Percentiles rank a stretch among this genome's conserved stretches.
These are phyloP conservation scores for Tenthredo amoena DNA, from an alignment of 2,888 invertebrate genomes.

Conservation along the genomic window DNA sequence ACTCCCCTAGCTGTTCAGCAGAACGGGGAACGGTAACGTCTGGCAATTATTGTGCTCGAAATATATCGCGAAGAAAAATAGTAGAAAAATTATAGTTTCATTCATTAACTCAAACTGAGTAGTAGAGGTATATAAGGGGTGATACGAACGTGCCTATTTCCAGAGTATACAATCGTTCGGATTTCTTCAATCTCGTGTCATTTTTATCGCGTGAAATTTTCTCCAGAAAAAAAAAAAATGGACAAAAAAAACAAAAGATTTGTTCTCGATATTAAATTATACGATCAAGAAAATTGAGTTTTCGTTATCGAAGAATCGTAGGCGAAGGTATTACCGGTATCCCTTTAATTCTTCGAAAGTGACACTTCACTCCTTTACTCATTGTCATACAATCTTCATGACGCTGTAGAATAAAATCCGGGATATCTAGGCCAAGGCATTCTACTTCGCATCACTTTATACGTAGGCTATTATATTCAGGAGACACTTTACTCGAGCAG, in stretches of 20 bases:
- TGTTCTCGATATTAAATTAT: no score
- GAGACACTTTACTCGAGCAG: constrained; percentile 22
- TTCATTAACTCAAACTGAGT: background rate
- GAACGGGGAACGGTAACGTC: constrained; percentile 1
- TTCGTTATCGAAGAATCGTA: background rate
- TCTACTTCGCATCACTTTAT: constrained; percentile 40
- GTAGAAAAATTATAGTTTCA: constrained; percentile 24
- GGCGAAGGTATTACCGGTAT: background rate
- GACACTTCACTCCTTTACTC: background rate
- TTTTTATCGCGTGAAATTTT: background rate
- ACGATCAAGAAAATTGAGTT: background rate
- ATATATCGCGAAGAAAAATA: constrained; percentile 14
- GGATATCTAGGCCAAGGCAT: constrained; percentile 47
- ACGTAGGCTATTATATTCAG: constrained; percentile 5
- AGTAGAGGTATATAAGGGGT: background rate
- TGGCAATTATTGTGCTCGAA: constrained; percentile 26
- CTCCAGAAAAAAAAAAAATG: no score
- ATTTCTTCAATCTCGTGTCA: background rate
- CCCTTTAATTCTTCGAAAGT: background rate
- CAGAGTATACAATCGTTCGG: background rate
- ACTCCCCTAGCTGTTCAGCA: background rate
- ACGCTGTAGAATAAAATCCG: constrained; percentile 27
- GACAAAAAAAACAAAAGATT: background rate
- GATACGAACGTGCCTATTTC: background rate
- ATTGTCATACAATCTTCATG: constrained; percentile 16